Conservation (phyloP, 2,888 invertebrate species). For the Rosalia funebris region DNA sequence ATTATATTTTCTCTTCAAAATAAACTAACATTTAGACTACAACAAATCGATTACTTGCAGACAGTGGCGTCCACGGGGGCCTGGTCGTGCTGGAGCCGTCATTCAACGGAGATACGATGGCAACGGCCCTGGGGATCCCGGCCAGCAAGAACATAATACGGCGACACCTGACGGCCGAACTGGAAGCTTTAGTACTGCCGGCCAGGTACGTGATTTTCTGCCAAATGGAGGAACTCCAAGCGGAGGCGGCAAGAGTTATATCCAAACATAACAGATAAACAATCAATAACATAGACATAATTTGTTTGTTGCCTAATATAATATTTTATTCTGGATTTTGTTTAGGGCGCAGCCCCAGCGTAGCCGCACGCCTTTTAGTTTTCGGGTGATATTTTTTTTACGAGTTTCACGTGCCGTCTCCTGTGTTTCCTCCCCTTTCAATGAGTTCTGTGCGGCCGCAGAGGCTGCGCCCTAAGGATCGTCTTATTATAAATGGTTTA, state of each 20-base stretch:
- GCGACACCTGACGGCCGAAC: conserved; percentile 89
- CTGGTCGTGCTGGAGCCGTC: conserved; percentile 92
- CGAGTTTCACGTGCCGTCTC: conserved; percentile 3
- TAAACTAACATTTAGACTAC: not conserved
- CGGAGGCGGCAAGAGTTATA: conserved; percentile 77
- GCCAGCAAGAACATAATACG: conserved; percentile 93
- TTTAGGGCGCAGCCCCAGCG: conserved; percentile 10
- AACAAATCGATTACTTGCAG: no score
- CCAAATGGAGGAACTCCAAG: conserved; percentile 86
- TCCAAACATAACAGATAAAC: conserved; percentile 69
- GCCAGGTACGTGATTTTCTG: conserved; percentile 92
- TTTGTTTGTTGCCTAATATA: conserved; percentile 38
- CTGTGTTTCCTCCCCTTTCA: not conserved
- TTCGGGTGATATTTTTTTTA: not conserved
- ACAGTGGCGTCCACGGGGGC: conserved; percentile 95
- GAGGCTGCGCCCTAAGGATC: not conserved
- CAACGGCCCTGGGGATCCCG: conserved; percentile 90
- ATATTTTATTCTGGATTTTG: conserved; percentile 8
- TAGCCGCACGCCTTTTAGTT: no score
- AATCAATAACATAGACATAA: conserved; percentile 39
- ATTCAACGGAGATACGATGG: conserved; percentile 95
- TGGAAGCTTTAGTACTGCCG: conserved; percentile 89
- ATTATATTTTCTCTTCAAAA: no score
- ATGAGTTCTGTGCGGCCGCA: not conserved
- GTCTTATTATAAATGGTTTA: conserved; percentile 7